These are phyloP conservation scores for Lanistes nyassanus DNA, from an alignment of 1,140 invertebrate species.

Conservation along the genomic window DNA sequence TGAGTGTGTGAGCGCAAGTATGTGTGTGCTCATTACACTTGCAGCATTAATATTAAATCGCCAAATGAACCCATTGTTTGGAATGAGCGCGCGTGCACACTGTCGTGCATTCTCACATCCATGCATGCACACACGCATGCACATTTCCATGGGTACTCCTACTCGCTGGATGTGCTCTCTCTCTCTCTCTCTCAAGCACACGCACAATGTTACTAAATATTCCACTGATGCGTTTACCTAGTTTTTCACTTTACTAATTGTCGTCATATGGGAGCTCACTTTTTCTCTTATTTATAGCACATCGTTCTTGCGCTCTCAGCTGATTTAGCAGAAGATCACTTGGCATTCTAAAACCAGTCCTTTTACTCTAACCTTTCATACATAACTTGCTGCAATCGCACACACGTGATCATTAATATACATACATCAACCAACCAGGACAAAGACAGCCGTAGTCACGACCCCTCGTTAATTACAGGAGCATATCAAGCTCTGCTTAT, in stretches of 20 bases:
- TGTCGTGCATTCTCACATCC: not conserved
- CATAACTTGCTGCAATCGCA: no score
- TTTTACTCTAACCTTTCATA: no score
- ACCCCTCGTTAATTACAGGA: no score
- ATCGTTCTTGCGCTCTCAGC: not conserved
- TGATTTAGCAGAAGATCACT: not conserved
- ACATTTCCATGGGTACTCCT: not conserved
- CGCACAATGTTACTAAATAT: not conserved
- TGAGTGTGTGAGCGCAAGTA: not conserved
- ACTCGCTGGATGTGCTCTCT: not conserved
- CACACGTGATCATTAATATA: no score
- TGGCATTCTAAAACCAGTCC: no score
- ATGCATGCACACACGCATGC: slow-evolving; percentile 3
- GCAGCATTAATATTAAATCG: not conserved
- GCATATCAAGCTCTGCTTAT: no score
- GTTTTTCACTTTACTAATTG: not conserved
- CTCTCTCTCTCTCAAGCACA: slow-evolving; percentile 4
- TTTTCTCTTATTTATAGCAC: not conserved
- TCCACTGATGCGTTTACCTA: no score
- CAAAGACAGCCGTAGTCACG: no score
- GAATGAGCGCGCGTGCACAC: not conserved
- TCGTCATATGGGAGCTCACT: not conserved
- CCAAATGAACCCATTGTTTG: not conserved
- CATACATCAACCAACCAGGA: no score
- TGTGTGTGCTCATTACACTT: not conserved